These are phyloP conservation scores for Atrina japonica DNA, from an alignment of 2,888 invertebrate species.

Conservation along the genomic window DNA sequence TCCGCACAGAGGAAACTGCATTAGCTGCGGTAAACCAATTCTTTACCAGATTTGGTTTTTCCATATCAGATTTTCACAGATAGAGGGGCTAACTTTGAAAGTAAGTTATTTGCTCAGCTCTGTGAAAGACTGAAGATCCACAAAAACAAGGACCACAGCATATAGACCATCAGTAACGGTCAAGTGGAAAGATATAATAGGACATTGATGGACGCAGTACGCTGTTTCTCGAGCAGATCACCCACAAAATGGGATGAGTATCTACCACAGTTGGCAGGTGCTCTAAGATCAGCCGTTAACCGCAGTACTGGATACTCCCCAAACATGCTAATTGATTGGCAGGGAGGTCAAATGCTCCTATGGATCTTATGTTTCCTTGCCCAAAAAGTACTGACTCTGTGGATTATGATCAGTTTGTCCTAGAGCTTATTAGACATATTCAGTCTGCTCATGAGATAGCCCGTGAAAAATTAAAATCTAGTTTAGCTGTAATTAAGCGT, in stretches of 20 bases:
- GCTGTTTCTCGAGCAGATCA: constrained; percentile 35
- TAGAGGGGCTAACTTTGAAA: constrained; percentile 41
- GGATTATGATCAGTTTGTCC: constrained; percentile 20
- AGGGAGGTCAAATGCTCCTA: constrained; percentile 39
- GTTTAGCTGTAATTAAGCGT: constrained; percentile 21
- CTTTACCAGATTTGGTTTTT: constrained; percentile 38
- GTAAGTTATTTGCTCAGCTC: constrained; percentile 32
- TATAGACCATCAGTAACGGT: constrained; percentile 44
- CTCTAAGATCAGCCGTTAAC: constrained; percentile 34
- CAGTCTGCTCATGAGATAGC: constrained; percentile 39
- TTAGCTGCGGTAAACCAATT: constrained; percentile 37
- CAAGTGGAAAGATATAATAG: constrained; percentile 38
- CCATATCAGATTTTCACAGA: constrained; percentile 42
- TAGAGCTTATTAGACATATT: constrained; percentile 5
- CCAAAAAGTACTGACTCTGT: not conserved
- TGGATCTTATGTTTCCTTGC: constrained; percentile 36
- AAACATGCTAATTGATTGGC: constrained; percentile 45
- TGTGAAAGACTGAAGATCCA: constrained; percentile 35
- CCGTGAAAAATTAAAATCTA: constrained; percentile 17
- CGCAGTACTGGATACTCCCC: constrained; percentile 45
- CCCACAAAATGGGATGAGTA: constrained; percentile 42
- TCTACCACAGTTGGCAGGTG: constrained; percentile 35
- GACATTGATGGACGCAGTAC: constrained; percentile 33
- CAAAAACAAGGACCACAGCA: constrained; percentile 40
- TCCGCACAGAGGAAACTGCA: constrained; percentile 39